Percentiles rank a stretch among this genome's conserved stretches.
Evolutionary conservation across 2,888 invertebrate genomes (phyloP).

Genomic region (Rhagonycha lutea): DNA sequence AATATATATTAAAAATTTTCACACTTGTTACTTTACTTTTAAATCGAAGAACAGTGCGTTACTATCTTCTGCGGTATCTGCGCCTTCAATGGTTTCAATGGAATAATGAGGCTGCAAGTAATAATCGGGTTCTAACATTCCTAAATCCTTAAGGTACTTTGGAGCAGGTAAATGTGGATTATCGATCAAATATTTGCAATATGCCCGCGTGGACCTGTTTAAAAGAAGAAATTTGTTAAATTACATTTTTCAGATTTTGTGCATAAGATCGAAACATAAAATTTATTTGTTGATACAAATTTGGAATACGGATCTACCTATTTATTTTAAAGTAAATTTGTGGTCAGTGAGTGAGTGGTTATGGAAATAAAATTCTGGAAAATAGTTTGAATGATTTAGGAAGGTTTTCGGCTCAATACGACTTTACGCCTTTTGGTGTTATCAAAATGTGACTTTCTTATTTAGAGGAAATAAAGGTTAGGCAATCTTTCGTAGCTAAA

Average conservation of each 20-base stretch:
- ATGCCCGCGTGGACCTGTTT: slow-evolving; percentile 62
- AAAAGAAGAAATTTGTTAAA: neutral
- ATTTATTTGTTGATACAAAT: no score
- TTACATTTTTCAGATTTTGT: neutral
- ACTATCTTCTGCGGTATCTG: neutral
- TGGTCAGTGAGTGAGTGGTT: no score
- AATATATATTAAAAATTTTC: neutral
- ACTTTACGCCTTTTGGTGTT: no score
- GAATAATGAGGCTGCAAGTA: slow-evolving; percentile 26
- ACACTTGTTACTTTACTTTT: neutral
- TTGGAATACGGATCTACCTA: no score
- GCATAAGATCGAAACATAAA: no score
- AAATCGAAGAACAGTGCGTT: neutral
- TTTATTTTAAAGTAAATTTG: no score
- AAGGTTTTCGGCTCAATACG: no score
- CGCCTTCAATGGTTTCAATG: slow-evolving; percentile 15
- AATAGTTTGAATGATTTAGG: no score
- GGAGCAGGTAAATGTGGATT: slow-evolving; percentile 61
- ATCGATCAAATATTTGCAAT: slow-evolving; percentile 60
- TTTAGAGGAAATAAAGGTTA: no score
- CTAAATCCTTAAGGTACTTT: slow-evolving; percentile 59
- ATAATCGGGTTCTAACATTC: slow-evolving; percentile 54
- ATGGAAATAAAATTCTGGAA: no score
- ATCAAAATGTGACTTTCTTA: no score
- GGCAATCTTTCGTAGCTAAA: no score